Evolutionary conservation across 2,888 invertebrate genomes (phyloP), one percentile per base, ranked within the genome.

Genomic region (Hirudinaria manillensis): DNA sequence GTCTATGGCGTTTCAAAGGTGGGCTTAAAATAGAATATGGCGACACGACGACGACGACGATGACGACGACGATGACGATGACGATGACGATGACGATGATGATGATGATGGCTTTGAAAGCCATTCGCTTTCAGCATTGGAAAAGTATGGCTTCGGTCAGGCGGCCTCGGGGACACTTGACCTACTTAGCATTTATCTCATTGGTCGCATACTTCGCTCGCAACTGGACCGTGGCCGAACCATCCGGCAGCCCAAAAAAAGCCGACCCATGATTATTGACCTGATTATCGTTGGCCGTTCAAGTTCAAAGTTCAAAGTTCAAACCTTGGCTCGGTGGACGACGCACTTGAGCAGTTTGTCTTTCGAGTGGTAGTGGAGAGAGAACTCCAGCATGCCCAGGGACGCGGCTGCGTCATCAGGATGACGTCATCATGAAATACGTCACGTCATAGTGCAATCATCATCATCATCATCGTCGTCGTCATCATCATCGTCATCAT

Each of bases 281-380:
- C 21, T 32, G 21, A 67, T 34, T 3, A 67, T 24, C 67, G 13
- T 27, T 27, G 13, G 6, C 4, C 3, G 3, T 56, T 24, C 3
- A 56, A 56, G n/a, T 56, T 53, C 51, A 72, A 45, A 27, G 34
- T 24, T n/a, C 34, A n/a, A 21, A 38, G 27, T 27, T 24, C 56
- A n/a, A 34, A 88, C 88, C 84, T 92, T 90, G 0, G 93, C 94
- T 80, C 93, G 88, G 78, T 92, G 88, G 70, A 94, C 89, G 2
- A 90, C 90, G 80, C 93, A 93, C 29, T 38, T 29, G 32, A 72
- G 36, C 7, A 61, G 36, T 24, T 72, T 72, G 19, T 72, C 72
- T 27, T 72, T 72, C 2, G 91, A 90, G 79, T 93, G 92, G 85
- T 93, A 94, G 34, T 90, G 89, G 68, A 94, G 85, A 27, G 91